Percentiles rank a stretch among this genome's conserved stretches.
phyloP scores from a whole-genome alignment of 1,140 invertebrate genomes.

The Neodiprion lecontei region DNA sequence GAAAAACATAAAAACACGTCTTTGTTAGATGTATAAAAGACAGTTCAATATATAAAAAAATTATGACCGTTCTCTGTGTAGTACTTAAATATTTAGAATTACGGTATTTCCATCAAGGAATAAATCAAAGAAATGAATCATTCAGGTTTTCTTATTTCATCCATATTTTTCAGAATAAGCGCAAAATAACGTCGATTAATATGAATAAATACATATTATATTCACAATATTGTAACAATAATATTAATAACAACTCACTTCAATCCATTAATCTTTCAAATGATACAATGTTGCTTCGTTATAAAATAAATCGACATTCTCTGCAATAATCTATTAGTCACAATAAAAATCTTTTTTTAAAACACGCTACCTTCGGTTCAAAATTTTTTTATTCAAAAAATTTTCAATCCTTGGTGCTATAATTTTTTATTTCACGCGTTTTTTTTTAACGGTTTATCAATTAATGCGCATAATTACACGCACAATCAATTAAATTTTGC shows the following conservation, averaged over 20 bases:
- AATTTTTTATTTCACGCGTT: not conserved
- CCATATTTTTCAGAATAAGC: not conserved
- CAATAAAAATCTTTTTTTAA: not conserved
- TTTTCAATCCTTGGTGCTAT: not conserved
- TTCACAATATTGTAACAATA: no score
- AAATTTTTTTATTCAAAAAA: not conserved
- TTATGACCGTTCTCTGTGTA: conserved; percentile 33
- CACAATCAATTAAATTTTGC: not conserved
- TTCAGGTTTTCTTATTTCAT: not conserved
- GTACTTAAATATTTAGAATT: conserved; percentile 32
- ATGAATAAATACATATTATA: not conserved
- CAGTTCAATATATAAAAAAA: conserved; percentile 30
- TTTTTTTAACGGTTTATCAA: not conserved
- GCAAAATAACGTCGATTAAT: not conserved
- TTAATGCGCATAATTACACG: not conserved
- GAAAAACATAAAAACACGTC: not conserved
- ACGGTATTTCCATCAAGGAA: conserved; percentile 4
- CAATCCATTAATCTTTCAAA: no score
- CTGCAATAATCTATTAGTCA: no score
- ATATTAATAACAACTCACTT: no score
- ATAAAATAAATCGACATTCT: no score
- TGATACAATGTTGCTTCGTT: no score
- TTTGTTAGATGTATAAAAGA: conserved; percentile 27
- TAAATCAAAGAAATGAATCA: not conserved
- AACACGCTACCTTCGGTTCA: not conserved